phyloP scores from a whole-genome alignment of 1,140 invertebrate genomes.

The Drosophila teissieri region DNA sequence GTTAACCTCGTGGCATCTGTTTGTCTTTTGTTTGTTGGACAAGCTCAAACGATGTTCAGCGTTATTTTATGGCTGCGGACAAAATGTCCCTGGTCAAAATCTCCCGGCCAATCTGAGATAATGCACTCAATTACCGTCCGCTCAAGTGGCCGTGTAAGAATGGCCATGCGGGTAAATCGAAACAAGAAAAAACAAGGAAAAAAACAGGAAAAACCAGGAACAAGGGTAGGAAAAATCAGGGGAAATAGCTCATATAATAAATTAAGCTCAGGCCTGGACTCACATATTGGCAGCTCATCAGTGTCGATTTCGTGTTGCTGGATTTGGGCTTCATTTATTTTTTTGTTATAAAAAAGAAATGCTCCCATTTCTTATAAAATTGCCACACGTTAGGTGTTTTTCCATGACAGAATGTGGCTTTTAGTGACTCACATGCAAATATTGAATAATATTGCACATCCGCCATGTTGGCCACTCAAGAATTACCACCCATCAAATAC shows the following conservation, averaged over 20 bases:
- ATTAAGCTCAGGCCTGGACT: constrained; percentile 29
- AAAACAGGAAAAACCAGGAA: neutral
- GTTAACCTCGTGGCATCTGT: constrained; percentile 11
- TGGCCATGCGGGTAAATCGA: constrained; percentile 1
- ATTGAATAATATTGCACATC: neutral
- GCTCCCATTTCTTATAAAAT: neutral
- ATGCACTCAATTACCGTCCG: constrained; percentile 77
- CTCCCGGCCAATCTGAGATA: constrained; percentile 68
- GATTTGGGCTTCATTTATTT: constrained; percentile 4
- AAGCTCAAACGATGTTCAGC: constrained; percentile 53
- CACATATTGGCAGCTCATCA: constrained; percentile 33
- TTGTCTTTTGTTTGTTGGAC: constrained; percentile 36
- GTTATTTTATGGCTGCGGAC: constrained; percentile 65
- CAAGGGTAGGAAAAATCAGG: neutral
- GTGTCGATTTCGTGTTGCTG: constrained; percentile 3
- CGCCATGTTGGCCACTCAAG: neutral
- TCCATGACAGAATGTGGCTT: no score
- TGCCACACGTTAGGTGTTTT: no score
- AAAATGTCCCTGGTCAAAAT: constrained; percentile 50
- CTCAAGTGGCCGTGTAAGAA: constrained; percentile 42
- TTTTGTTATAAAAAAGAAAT: neutral
- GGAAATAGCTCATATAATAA: constrained; percentile 8
- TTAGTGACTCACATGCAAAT: neutral
- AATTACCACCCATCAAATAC: neutral
- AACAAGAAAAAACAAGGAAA: neutral